phyloP scores from a whole-genome alignment of 1,140 invertebrate genomes.

The Panagrolaimus sp. region DNA sequence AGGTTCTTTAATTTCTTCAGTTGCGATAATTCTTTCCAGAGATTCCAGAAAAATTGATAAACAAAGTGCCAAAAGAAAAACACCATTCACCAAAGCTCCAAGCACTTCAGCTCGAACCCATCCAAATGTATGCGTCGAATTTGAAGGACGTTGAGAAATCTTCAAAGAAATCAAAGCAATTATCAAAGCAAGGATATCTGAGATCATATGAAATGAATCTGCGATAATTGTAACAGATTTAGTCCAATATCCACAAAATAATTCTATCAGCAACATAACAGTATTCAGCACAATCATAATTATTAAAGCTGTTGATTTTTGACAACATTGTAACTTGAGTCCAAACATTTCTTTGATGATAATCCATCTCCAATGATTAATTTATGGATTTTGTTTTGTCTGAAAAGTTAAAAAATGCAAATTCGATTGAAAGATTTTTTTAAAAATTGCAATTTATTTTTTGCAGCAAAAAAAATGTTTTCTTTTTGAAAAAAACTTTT shows the following conservation, averaged over 20 bases:
- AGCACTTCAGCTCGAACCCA: conserved; percentile 66
- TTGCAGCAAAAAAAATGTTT: no score
- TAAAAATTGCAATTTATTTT: no score
- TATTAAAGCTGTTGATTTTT: not conserved
- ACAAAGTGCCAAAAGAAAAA: conserved; percentile 65
- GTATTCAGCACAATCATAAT: not conserved
- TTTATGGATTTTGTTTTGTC: no score
- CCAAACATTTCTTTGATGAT: no score
- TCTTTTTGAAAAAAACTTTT: no score
- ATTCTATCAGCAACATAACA: not conserved
- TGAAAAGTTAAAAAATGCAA: no score
- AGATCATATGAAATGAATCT: conserved; percentile 3
- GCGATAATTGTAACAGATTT: not conserved
- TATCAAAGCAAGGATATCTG: not conserved
- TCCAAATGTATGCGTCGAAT: conserved; percentile 62
- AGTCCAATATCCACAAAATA: not conserved
- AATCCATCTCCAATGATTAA: no score
- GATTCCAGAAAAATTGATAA: conserved; percentile 65
- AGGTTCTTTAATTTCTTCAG: conserved; percentile 71
- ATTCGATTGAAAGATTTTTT: no score
- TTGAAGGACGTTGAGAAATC: not conserved
- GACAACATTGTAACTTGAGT: no score
- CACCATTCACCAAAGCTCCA: conserved; percentile 65
- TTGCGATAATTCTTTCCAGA: conserved; percentile 57
- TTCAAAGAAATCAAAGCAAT: not conserved